A percentile compares a stretch with the other conserved stretches of the same genome.
phyloP scores from a whole-genome alignment of 2,797 vertebrate species.

The Paratrypauchen microcephalus region DNA sequence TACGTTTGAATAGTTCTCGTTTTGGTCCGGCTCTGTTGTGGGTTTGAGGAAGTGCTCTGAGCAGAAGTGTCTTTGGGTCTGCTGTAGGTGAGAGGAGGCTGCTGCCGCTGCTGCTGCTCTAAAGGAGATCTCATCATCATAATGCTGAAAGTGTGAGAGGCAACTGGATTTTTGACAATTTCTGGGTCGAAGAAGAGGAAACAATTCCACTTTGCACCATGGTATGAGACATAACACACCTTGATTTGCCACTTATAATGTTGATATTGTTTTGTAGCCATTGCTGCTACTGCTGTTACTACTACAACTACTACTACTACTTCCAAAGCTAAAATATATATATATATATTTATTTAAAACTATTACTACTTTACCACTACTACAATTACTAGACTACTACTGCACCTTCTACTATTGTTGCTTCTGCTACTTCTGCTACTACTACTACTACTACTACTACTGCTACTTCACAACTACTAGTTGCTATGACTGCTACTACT shows the following conservation, averaged over 20 bases:
- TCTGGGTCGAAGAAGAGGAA: slow-evolving; percentile 12
- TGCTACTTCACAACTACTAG: neutral
- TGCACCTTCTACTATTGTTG: neutral
- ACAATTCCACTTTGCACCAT: slow-evolving; percentile 52
- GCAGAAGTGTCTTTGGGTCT: slow-evolving; percentile 39
- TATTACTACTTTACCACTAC: neutral
- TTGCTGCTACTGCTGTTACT: neutral
- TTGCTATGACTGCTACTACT: slow-evolving; percentile 10
- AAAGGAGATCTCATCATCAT: slow-evolving; percentile 8
- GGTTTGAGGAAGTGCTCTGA: slow-evolving; percentile 75
- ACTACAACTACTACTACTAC: neutral
- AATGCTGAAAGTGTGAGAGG: slow-evolving; percentile 56
- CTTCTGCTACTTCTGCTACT: too few species aligned
- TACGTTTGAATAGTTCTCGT: slow-evolving; percentile 58
- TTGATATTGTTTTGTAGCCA: neutral
- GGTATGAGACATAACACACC: slow-evolving; percentile 56
- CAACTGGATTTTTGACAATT: slow-evolving; percentile 37
- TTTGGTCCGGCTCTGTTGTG: slow-evolving; percentile 50
- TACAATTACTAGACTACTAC: neutral
- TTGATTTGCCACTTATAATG: neutral
- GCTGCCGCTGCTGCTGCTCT: slow-evolving; percentile 21
- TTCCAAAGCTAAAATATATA: too few species aligned
- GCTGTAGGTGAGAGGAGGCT: slow-evolving; percentile 31
- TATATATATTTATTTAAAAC: too few species aligned
- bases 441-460: neutral